Evolutionary conservation across 2,888 invertebrate species (phyloP).

Genomic region (Choreutis nemorana): DNA sequence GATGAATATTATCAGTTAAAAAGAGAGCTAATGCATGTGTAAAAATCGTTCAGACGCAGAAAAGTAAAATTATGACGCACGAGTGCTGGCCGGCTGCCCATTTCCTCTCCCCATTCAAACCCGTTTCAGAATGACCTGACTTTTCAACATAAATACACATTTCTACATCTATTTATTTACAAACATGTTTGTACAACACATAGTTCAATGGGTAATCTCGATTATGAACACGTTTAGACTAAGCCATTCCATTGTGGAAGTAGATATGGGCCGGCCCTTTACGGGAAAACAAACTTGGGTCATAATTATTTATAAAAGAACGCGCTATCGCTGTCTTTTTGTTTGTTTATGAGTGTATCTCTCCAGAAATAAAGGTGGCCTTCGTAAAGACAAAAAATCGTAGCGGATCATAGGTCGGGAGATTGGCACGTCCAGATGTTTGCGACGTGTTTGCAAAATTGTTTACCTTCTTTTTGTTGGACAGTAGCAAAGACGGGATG

Average conservation of each 20-base stretch:
- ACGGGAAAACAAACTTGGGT: too few species aligned
- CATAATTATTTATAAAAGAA: too few species aligned
- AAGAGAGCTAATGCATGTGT: slow-evolving; percentile 16
- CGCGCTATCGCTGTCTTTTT: too few species aligned
- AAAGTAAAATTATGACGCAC: slow-evolving; percentile 49
- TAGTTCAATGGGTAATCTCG: too few species aligned
- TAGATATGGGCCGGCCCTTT: too few species aligned
- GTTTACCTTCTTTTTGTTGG: not conserved
- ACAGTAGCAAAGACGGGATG: not conserved
- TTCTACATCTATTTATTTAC: too few species aligned
- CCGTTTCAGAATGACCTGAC: slow-evolving; percentile 54
- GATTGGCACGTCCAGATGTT: slow-evolving; percentile 35
- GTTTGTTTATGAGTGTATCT: too few species aligned
- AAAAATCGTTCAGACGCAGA: slow-evolving; percentile 25
- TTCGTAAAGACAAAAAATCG: too few species aligned
- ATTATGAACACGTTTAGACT: too few species aligned
- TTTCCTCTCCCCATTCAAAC: slow-evolving; percentile 55
- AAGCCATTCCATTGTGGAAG: too few species aligned
- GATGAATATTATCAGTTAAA: not conserved
- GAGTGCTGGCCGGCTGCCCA: slow-evolving; percentile 40
- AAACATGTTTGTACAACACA: too few species aligned
- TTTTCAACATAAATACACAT: slow-evolving; percentile 14
- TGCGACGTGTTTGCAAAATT: slow-evolving; percentile 22
- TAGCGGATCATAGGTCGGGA: slow-evolving; percentile 30
- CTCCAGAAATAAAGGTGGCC: too few species aligned